Evolutionary conservation across 2,888 invertebrate species (phyloP).

Genomic region (Thereva unica): DNA sequence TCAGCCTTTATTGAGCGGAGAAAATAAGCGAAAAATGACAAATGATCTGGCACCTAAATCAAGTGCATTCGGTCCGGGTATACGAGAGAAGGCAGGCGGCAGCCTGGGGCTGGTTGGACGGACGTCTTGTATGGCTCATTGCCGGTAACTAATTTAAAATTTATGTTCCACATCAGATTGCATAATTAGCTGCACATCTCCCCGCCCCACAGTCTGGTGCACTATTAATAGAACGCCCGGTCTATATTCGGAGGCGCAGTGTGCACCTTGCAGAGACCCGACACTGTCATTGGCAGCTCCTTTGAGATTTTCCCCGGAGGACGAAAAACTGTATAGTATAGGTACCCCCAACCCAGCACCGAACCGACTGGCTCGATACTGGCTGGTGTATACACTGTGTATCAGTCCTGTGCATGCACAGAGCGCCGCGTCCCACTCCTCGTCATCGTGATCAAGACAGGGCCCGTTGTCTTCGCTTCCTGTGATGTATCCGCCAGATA

Average conservation of each 20-base stretch:
- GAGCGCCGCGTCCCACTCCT: background rate
- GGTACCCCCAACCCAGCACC: background rate
- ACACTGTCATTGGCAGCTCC: background rate
- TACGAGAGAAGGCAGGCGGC: background rate
- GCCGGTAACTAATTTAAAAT: conserved; percentile 29
- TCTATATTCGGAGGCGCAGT: conserved; percentile 7
- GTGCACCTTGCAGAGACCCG: conserved; percentile 10
- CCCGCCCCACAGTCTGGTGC: background rate
- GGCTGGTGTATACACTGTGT: too few relatives aligned
- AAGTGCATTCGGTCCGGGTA: background rate
- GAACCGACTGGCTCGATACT: background rate
- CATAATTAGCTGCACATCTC: conserved; percentile 19
- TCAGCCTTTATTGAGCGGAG: conserved; percentile 19
- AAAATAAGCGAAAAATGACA: conserved; percentile 30
- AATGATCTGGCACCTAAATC: conserved; percentile 35
- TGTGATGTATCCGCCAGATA: conserved; percentile 31
- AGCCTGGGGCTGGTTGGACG: background rate
- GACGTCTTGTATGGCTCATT: conserved; percentile 6
- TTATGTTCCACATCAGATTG: conserved; percentile 21
- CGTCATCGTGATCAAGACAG: conserved; percentile 7
- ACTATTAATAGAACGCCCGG: conserved; percentile 23
- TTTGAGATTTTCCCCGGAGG: conserved; percentile 10
- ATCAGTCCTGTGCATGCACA: conserved; percentile 3
- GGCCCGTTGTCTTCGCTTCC: conserved; percentile 19
- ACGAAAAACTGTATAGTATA: conserved; percentile 10